A percentile compares a stretch with the other conserved stretches of the same genome.
Evolutionary conservation across 2,797 vertebrate species (phyloP).

Genomic region (Pogonophryne albipinna): DNA sequence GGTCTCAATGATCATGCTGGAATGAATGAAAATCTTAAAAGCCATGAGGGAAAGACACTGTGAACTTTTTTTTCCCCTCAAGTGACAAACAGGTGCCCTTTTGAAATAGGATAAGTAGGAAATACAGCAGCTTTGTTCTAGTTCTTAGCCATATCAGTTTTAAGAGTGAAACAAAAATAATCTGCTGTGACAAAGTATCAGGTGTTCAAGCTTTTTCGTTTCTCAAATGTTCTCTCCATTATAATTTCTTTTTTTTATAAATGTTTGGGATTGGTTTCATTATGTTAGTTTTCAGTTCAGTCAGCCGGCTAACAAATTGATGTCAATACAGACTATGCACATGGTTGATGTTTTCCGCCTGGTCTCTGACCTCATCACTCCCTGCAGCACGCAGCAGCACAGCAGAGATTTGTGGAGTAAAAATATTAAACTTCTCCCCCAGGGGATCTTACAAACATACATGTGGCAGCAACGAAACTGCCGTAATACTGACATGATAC

Average conservation of each 20-base stretch:
- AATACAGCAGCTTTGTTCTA: slow-evolving; percentile 50
- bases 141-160: slow-evolving; percentile 39
- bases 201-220: slow-evolving; percentile 21
- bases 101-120: slow-evolving; percentile 73
- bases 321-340: slow-evolving; percentile 24
- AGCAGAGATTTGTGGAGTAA: slow-evolving; percentile 11
- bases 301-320: slow-evolving; percentile 9
- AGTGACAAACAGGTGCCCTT: slow-evolving; percentile 81
- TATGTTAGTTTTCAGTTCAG: slow-evolving; percentile 28
- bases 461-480: slow-evolving; percentile 8
- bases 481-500: neutral
- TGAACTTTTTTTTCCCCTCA: slow-evolving; percentile 45
- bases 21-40: slow-evolving; percentile 76
- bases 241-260: slow-evolving; percentile 1
- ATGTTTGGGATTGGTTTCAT: neutral
- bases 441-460: slow-evolving; percentile 6
- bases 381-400: slow-evolving; percentile 4
- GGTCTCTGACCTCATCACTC: slow-evolving; percentile 25
- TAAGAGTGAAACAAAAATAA: slow-evolving; percentile 17
- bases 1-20: slow-evolving; percentile 69
- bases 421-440: slow-evolving; percentile 32
- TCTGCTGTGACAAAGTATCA: slow-evolving; percentile 39
- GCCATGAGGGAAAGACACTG: slow-evolving; percentile 68
- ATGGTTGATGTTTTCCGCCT: slow-evolving; percentile 31
- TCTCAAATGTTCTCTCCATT: neutral